Conservation (phyloP, 1,140 invertebrate genomes). For the Camponotus vicinus region DNA sequence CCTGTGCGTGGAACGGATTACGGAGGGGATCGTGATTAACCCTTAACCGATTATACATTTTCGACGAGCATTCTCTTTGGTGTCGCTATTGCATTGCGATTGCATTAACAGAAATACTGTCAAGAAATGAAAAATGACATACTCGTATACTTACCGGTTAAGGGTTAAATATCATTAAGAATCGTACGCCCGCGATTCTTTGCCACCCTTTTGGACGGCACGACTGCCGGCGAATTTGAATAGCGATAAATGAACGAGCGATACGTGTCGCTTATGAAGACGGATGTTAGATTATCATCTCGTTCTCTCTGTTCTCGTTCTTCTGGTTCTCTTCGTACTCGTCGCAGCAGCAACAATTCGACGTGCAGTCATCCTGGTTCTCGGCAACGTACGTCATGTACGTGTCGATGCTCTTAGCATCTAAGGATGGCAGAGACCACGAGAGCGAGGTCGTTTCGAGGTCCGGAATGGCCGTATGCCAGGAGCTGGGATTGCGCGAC, state of each 20-base stretch:
- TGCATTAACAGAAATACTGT: background rate
- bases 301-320: constrained; percentile 84
- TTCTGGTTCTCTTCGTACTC: constrained; percentile 84
- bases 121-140: background rate
- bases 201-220: background rate
- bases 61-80: constrained; percentile 7
- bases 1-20: constrained; percentile 53
- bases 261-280: background rate
- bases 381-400: constrained; percentile 82
- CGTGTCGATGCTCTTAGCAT: constrained; percentile 83
- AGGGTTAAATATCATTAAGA: constrained; percentile 43
- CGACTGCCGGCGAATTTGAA: background rate
- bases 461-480: constrained; percentile 74
- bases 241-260: background rate
- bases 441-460: constrained; percentile 79
- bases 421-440: constrained; percentile 81
- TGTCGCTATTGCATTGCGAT: background rate
- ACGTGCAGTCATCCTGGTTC: constrained; percentile 73
- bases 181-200: background rate
- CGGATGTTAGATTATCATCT: constrained; percentile 82
- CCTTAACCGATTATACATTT: constrained; percentile 4
- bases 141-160: constrained; percentile 30
- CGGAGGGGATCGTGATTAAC: constrained; percentile 42
- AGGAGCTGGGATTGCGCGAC: constrained; percentile 69
- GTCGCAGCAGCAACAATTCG: constrained; percentile 80